A percentile compares a stretch with the other conserved stretches of the same genome.
phyloP scores from a whole-genome alignment of 2,113 vertebrate species.

The Indicator indicator region DNA sequence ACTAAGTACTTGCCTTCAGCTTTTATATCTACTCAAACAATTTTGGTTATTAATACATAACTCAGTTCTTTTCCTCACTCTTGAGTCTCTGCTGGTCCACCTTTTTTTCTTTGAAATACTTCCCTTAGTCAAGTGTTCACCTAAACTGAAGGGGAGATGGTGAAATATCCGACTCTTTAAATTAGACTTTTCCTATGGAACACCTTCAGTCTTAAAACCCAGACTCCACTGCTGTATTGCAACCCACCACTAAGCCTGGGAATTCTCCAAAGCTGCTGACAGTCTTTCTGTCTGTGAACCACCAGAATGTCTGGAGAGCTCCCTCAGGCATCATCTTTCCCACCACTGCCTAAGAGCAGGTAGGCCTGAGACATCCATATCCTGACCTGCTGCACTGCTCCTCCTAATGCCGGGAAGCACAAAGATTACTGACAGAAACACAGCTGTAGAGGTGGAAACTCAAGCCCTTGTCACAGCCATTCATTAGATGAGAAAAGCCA shows the following conservation, averaged over 20 bases:
- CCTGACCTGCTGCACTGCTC: neutral
- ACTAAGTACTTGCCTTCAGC: neutral
- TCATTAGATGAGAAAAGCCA: neutral
- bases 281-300: neutral
- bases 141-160: neutral
- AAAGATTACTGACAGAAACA: accelerated
- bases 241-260: neutral
- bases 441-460: accelerated
- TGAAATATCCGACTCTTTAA: neutral
- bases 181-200: neutral
- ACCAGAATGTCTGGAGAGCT: neutral
- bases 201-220: neutral
- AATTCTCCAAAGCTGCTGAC: neutral
- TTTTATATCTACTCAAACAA: neutral
- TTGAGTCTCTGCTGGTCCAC: neutral
- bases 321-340: neutral
- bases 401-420: accelerated
- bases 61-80: neutral
- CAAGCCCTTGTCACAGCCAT: neutral
- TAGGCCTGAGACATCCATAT: neutral
- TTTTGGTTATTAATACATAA: neutral
- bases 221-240: neutral
- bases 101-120: neutral
- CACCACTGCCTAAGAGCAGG: accelerated
- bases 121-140: neutral